Percentiles rank a stretch among this genome's conserved stretches.
Evolutionary conservation across 2,113 vertebrate genomes (phyloP).

Genomic region (Dromiciops gliroides): DNA sequence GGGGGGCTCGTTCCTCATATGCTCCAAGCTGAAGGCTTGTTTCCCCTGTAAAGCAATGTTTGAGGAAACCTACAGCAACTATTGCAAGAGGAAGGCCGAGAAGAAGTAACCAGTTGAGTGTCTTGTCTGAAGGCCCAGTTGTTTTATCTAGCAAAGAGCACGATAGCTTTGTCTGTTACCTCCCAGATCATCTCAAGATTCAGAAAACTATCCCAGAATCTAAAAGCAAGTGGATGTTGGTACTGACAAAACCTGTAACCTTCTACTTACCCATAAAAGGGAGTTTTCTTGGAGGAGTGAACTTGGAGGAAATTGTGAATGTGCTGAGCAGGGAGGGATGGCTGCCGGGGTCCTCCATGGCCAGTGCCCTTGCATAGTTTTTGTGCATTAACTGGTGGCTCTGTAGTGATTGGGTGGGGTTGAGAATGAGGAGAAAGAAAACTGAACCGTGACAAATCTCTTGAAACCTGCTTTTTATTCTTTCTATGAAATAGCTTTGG

Average conservation of each 20-base stretch:
- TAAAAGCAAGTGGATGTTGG: slow-evolving; percentile 36
- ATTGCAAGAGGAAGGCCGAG: slow-evolving; percentile 85
- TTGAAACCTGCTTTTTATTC: slow-evolving; percentile 58
- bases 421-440: slow-evolving; percentile 19
- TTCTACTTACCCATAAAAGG: background rate
- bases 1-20: slow-evolving; percentile 99
- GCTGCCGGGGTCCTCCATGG: slow-evolving; percentile 39
- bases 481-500: slow-evolving; percentile 45
- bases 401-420: background rate
- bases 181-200: slow-evolving; percentile 42
- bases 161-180: slow-evolving; percentile 4
- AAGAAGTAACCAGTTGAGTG: slow-evolving; percentile 54
- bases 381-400: slow-evolving; percentile 50
- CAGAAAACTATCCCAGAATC: slow-evolving; percentile 60
- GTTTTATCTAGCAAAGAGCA: slow-evolving; percentile 57
- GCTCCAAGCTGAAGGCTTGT: slow-evolving; percentile 93
- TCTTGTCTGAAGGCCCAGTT: slow-evolving; percentile 20
- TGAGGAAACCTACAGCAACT: slow-evolving; percentile 88
- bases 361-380: background rate
- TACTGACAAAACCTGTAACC: background rate
- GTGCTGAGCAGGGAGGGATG: background rate
- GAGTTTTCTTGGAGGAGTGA: background rate
- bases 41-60: slow-evolving; percentile 95
- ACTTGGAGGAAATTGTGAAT: slow-evolving; percentile 41
- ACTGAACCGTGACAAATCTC: slow-evolving; percentile 10